Percentiles rank a stretch among this genome's conserved stretches.
phyloP scores from a whole-genome alignment of 2,797 vertebrate species.

The Euphonia xanthogaster region DNA sequence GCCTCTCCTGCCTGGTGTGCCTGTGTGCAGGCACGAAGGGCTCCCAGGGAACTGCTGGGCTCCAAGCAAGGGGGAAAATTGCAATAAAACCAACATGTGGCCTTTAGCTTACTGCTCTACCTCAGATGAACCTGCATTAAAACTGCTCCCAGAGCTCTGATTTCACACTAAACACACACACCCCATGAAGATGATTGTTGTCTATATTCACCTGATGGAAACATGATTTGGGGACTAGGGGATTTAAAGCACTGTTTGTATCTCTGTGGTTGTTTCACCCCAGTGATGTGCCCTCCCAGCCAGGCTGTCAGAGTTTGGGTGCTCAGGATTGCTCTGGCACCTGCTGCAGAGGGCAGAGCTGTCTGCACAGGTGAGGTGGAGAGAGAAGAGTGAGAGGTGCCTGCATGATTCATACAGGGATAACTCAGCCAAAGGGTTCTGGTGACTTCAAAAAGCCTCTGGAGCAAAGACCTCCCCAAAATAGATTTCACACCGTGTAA shows the following conservation, averaged over 20 bases:
- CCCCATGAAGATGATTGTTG: background rate
- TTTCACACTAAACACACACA: background rate
- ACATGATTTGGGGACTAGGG: background rate
- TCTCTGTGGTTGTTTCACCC: background rate
- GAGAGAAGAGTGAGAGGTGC: background rate
- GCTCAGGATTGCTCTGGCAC: background rate
- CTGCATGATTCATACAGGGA: background rate
- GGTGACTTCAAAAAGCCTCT: background rate
- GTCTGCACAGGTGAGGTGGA: background rate
- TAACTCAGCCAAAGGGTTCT: background rate
- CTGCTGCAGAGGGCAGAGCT: background rate
- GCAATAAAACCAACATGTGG: conserved; percentile 69
- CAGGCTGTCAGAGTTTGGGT: fast-evolving
- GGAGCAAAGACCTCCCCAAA: background rate
- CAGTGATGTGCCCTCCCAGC: background rate
- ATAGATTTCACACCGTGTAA: background rate
- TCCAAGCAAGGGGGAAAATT: conserved; percentile 15
- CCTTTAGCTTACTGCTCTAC: conserved; percentile 63
- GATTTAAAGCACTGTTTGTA: background rate
- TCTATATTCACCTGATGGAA: background rate
- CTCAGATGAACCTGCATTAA: conserved; percentile 59
- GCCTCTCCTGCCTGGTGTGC: conserved; percentile 17
- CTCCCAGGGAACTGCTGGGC: conserved; percentile 19
- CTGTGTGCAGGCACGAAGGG: conserved; percentile 42
- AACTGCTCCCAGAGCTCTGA: conserved; percentile 34